Evolutionary conservation across 2,888 invertebrate species (phyloP).

Genomic region (Pristionchus arcanus): DNA sequence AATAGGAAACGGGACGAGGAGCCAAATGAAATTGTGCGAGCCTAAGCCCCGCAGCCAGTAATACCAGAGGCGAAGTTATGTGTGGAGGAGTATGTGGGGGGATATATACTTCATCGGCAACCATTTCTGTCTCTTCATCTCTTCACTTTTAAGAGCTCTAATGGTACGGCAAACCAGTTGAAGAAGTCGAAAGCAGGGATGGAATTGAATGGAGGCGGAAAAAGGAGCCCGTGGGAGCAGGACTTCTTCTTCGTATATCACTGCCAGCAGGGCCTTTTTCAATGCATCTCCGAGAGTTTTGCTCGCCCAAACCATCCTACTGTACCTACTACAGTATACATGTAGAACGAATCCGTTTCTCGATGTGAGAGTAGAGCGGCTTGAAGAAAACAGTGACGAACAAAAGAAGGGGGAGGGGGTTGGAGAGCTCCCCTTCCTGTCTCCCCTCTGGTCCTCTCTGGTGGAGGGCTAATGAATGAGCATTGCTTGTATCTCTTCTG

Average conservation of each 20-base stretch:
- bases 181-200: constrained; percentile 2
- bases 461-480: constrained; percentile 37
- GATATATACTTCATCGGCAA: constrained; percentile 6
- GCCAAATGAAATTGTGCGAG: constrained; percentile 42
- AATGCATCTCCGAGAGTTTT: constrained; percentile 13
- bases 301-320: neutral
- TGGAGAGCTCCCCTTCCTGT: neutral
- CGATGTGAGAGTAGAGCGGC: constrained; percentile 35
- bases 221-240: constrained; percentile 4
- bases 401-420: constrained; percentile 26
- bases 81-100: neutral
- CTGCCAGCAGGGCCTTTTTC: neutral
- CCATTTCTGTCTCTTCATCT: constrained; percentile 1
- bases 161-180: constrained; percentile 31
- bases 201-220: constrained; percentile 3
- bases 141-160: constrained; percentile 19
- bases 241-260: constrained; percentile 1
- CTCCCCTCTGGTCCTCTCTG: constrained; percentile 32
- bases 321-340: constrained; percentile 11
- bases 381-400: constrained; percentile 34
- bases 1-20: neutral
- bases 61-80: constrained; percentile 12
- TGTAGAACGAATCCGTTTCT: constrained; percentile 8
- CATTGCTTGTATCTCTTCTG: constrained; percentile 39
- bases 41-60: constrained; percentile 4